Percentiles rank a stretch among this genome's conserved stretches.
Evolutionary conservation across 2,888 invertebrate genomes (phyloP).

Genomic region (Nymphalis urticae): DNA sequence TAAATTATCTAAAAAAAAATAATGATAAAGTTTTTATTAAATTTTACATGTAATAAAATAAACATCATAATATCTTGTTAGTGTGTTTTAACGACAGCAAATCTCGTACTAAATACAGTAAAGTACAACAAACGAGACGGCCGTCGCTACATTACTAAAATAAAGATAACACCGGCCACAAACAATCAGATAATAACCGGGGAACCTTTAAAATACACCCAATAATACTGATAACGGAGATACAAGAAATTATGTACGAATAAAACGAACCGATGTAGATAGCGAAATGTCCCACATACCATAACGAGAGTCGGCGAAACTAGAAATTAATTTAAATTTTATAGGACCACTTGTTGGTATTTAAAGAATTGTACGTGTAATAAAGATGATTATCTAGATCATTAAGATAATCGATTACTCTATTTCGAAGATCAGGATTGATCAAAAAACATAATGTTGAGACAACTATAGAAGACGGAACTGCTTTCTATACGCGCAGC

Average conservation of each 20-base stretch:
- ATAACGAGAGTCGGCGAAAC: constrained; percentile 11
- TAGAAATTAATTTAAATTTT: constrained; percentile 27
- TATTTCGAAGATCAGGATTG: not conserved
- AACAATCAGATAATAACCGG: constrained; percentile 19
- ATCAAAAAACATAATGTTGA: constrained; percentile 10
- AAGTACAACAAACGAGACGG: constrained; percentile 20
- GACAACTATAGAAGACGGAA: not conserved
- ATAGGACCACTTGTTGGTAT: constrained; percentile 1
- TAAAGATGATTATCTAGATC: constrained; percentile 13
- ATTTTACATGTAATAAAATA: not conserved
- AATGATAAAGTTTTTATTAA: not conserved
- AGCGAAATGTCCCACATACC: constrained; percentile 15
- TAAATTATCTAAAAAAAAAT: not conserved
- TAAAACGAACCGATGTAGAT: constrained; percentile 6
- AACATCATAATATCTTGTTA: constrained; percentile 3
- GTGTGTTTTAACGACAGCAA: constrained; percentile 1
- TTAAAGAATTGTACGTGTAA: constrained; percentile 13
- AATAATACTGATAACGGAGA: constrained; percentile 21
- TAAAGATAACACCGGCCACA: constrained; percentile 22
- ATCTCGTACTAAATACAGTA: constrained; percentile 20
- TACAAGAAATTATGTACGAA: constrained; percentile 12
- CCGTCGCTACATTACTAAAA: constrained; percentile 16
- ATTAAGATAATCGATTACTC: constrained; percentile 17
- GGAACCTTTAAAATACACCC: constrained; percentile 22
- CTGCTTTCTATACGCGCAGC: too few relatives aligned